phyloP scores from a whole-genome alignment of 2,113 vertebrate genomes.

The Macroglossus sobrinus region DNA sequence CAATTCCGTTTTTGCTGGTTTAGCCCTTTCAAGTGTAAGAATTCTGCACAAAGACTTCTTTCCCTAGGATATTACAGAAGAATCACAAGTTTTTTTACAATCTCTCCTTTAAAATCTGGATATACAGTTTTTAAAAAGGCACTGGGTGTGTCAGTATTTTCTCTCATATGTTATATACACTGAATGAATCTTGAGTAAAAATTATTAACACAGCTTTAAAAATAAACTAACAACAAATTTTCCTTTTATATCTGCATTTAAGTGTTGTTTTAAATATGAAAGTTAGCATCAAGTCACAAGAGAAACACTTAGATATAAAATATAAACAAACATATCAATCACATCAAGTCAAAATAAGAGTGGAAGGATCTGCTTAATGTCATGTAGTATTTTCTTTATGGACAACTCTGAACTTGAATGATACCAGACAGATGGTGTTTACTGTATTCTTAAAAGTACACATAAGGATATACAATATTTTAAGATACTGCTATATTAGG shows the following conservation, averaged over 20 bases:
- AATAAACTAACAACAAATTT: not conserved
- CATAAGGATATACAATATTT: not conserved
- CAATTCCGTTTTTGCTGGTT: not conserved
- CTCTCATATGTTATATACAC: not conserved
- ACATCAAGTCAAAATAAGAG: constrained; percentile 7
- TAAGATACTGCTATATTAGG: not conserved
- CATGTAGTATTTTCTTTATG: not conserved
- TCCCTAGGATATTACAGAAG: not conserved
- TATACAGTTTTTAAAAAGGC: not conserved
- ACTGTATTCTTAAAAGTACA: not conserved
- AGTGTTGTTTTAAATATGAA: not conserved
- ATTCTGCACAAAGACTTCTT: not conserved
- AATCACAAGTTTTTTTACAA: not conserved
- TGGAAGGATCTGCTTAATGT: not conserved
- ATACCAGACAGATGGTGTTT: not conserved
- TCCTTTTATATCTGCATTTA: not conserved
- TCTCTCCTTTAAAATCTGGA: not conserved
- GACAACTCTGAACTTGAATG: constrained; percentile 4
- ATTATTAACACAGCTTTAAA: not conserved
- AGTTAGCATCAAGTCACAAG: not conserved
- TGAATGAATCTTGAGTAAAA: not conserved
- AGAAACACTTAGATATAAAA: constrained; percentile 1
- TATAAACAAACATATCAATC: not conserved
- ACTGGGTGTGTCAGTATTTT: not conserved
- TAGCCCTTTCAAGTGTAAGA: not conserved